Conservation (phyloP, 2,888 invertebrate genomes). For the Troides oblongomaculatus region DNA sequence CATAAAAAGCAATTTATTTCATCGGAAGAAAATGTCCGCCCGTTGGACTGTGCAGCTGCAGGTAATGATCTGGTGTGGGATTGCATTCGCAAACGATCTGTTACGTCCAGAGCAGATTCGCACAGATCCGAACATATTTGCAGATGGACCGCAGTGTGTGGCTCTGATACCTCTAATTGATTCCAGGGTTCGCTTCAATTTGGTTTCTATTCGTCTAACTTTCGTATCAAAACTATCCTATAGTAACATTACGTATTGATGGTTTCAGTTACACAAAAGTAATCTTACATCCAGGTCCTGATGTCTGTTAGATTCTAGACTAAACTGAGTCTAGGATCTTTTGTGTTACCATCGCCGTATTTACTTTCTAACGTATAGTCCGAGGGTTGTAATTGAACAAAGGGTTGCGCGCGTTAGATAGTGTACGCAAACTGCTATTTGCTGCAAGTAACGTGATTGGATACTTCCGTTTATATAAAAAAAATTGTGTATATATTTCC, state of each 20-base stretch:
- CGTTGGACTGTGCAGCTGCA: conserved; percentile 20
- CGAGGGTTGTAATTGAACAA: too few species aligned
- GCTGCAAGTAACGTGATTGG: too few species aligned
- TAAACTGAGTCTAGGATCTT: too few species aligned
- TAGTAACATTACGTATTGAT: neutral
- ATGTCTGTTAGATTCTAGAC: too few species aligned
- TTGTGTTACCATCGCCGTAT: too few species aligned
- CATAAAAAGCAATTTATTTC: conserved; percentile 20
- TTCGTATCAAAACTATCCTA: conserved; percentile 5
- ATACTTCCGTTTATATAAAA: too few species aligned
- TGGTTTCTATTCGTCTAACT: conserved; percentile 10
- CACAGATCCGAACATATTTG: too few species aligned
- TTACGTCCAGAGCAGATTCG: conserved; percentile 20
- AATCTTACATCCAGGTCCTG: too few species aligned
- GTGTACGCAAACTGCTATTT: too few species aligned
- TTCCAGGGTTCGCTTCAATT: conserved; percentile 27
- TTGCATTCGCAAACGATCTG: conserved; percentile 29
- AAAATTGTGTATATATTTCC: too few species aligned
- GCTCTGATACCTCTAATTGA: conserved; percentile 30
- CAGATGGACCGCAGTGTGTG: neutral
- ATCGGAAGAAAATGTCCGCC: conserved; percentile 16
- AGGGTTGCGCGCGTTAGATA: too few species aligned
- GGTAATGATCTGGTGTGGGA: conserved; percentile 27
- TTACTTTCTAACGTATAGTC: too few species aligned
- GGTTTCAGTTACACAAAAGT: neutral